A percentile compares a stretch with the other conserved stretches of the same genome.
These are phyloP conservation scores for Lucilia sericata DNA, from an alignment of 1,140 invertebrate species.

Conservation along the genomic window DNA sequence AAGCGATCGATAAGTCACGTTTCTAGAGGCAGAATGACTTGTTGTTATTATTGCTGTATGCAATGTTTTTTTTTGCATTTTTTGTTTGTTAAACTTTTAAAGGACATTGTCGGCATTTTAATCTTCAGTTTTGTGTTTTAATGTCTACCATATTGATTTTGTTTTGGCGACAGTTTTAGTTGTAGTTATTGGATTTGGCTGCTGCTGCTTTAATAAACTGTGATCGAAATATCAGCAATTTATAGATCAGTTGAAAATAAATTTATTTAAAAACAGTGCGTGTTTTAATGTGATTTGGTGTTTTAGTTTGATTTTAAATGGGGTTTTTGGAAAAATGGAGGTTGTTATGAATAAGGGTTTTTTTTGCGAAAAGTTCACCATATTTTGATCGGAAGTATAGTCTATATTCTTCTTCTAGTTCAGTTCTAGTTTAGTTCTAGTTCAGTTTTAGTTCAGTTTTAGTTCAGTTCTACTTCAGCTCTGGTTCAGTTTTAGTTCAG, in stretches of 20 bases:
- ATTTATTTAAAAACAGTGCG: background rate
- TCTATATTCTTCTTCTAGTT: no score
- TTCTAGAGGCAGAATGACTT: slow-evolving; percentile 46
- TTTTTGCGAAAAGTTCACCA: no score
- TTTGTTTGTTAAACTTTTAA: slow-evolving; percentile 31
- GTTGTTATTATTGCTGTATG: slow-evolving; percentile 3
- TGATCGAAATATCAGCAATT: background rate
- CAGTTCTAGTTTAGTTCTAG: no score
- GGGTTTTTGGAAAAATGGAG: no score
- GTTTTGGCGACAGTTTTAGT: slow-evolving; percentile 22
- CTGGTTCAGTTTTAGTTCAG: no score
- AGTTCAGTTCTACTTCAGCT: no score
- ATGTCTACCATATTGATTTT: slow-evolving; percentile 19
- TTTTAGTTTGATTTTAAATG: background rate
- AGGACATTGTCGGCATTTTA: slow-evolving; percentile 33
- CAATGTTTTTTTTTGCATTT: background rate
- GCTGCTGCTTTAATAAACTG: background rate
- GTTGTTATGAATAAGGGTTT: no score
- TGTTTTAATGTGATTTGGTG: background rate
- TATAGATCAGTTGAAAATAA: background rate
- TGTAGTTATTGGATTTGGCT: background rate
- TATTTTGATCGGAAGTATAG: no score
- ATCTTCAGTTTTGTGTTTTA: background rate
- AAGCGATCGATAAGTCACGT: slow-evolving; percentile 51
- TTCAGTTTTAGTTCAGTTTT: no score